A percentile compares a stretch with the other conserved stretches of the same genome.
Conservation (phyloP, 2,113 vertebrate genomes). For the Trachemys scripta region DNA sequence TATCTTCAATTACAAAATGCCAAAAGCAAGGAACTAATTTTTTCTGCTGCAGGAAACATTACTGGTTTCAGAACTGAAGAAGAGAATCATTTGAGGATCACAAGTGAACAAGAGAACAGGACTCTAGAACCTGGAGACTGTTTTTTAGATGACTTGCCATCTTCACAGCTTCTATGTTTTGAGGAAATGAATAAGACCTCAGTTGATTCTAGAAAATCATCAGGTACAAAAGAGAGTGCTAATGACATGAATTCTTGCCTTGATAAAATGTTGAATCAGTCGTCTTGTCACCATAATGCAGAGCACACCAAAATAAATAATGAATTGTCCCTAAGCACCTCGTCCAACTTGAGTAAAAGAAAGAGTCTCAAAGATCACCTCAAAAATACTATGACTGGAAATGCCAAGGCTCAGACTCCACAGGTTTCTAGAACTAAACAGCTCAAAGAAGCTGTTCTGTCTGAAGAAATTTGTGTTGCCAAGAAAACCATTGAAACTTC, state of each 20-base stretch:
- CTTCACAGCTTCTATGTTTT: conserved; percentile 82
- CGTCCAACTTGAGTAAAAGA: conserved; percentile 49
- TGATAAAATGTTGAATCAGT: background rate
- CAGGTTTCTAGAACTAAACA: conserved; percentile 81
- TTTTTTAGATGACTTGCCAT: conserved; percentile 80
- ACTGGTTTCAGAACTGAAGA: background rate
- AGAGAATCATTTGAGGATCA: background rate
- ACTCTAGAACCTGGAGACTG: conserved; percentile 37
- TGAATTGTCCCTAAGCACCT: background rate
- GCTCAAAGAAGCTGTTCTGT: conserved; percentile 86
- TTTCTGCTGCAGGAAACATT: background rate
- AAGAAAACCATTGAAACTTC: conserved; percentile 81
- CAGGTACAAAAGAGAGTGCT: background rate
- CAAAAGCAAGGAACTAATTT: background rate
- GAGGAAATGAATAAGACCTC: conserved; percentile 6
- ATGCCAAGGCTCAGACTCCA: conserved; percentile 83
- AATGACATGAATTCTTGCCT: accelerated
- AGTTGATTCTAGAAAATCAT: background rate
- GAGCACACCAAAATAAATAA: background rate
- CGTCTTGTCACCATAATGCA: background rate
- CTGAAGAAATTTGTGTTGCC: conserved; percentile 89
- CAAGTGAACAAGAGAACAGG: background rate
- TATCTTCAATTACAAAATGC: background rate
- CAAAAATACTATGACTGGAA: conserved; percentile 90
- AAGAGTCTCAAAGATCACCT: conserved; percentile 88